These are phyloP conservation scores for Nasonia giraulti DNA, from an alignment of 1,140 invertebrate genomes.

Conservation along the genomic window DNA sequence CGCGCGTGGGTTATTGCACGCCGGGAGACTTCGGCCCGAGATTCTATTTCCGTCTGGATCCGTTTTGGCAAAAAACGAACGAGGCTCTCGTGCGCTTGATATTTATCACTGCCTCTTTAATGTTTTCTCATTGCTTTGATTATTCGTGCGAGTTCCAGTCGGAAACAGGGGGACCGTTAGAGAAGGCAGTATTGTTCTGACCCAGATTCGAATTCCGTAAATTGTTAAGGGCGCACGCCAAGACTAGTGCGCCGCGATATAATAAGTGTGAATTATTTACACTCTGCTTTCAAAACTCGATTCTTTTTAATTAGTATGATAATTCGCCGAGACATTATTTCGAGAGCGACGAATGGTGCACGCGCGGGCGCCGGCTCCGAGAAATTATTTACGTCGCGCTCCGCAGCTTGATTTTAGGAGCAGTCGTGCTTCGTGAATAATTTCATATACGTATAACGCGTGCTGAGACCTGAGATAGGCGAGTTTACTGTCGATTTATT, in stretches of 20 bases:
- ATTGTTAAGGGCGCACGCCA: not conserved
- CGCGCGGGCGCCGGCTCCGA: no score
- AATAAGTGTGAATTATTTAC: not conserved
- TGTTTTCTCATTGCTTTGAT: no score
- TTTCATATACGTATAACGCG: not conserved
- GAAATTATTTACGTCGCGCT: no score
- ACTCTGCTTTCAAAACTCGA: not conserved
- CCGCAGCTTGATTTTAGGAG: not conserved
- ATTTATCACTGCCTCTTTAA: no score
- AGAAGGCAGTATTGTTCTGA: not conserved
- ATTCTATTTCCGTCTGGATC: no score
- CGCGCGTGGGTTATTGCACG: no score
- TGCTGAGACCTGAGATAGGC: not conserved
- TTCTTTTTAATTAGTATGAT: not conserved
- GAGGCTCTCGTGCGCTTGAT: no score
- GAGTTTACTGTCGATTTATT: not conserved
- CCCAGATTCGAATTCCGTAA: not conserved
- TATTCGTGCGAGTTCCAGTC: no score
- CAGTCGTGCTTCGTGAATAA: not conserved
- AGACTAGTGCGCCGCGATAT: not conserved
- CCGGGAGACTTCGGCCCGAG: no score
- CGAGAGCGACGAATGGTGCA: no score
- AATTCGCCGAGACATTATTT: not conserved
- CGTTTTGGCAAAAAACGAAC: no score
- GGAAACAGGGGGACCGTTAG: no score